Base-by-base conservation (phyloP, 92 coral and sea anemone genomes). In the Epizoanthus ramosus region DNA sequence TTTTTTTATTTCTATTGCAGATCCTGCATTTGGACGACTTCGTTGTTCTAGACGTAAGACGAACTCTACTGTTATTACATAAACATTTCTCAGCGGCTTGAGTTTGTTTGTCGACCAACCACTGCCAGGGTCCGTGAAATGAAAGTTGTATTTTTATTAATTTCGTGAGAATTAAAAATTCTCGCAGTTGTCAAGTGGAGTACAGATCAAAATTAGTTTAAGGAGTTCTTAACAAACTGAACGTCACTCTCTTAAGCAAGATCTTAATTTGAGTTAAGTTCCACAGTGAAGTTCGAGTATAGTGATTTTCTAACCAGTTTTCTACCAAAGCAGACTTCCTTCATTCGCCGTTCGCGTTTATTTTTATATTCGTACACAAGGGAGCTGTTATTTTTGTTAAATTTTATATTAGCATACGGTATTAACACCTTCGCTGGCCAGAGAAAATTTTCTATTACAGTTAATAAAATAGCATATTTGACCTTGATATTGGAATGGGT, bases 61-160 rank as follows among this genome's bases (percentile, higher is more conserved):
- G 95, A 71, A 94, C 97, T 15, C 86, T 97, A 22, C 87, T 93
- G 18, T 87, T 94, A 1, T 89, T 97, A 45, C 98, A 97, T 87
- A 97, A 97, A 90, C 92, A 94, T 83, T 97, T 97, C 80, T 83
- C 98, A 69, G 75, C 98, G 85, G 88, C 91, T 83, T 96, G 93
- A 89, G 87, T 75, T 71, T 68, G 72, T 57, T 79, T 72, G 75
- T 22, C 70, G 74, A 80, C 83, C 87, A n/a, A 45, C 65, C 68
- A 73, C 90, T 69, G 80, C 86, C 84, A 75, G 80, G 57, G 85
- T 68, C 79, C 80, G 74, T 87, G 83, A 82, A 81, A 76, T 61
- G 69, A 72, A 79, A 79, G 92, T 65, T 75, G 73, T 66, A 80
- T 88, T 87, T 79, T 83, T 71, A 88, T 80, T 85, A 85, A 85